A percentile compares a stretch with the other conserved stretches of the same genome.
phyloP scores from a whole-genome alignment of 2,888 invertebrate species.

The Aleiodes leptofemur region DNA sequence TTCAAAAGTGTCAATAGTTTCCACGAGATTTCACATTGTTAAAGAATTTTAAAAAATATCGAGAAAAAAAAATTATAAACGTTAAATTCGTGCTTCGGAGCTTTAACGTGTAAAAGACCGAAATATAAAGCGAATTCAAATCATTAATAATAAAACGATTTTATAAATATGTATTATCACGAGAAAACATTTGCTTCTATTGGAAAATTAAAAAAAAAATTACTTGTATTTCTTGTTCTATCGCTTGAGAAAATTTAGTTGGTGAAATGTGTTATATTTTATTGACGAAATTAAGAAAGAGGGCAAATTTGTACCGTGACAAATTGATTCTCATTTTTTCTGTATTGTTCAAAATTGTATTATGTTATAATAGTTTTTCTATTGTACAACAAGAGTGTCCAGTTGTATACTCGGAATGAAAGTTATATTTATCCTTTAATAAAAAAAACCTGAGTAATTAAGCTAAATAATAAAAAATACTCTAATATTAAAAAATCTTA shows the following conservation, averaged over 20 bases:
- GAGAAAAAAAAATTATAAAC: constrained; percentile 15
- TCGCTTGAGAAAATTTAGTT: constrained; percentile 35
- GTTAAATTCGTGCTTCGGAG: constrained; percentile 35
- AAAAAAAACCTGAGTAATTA: background rate
- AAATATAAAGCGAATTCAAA: constrained; percentile 1
- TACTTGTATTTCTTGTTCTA: constrained; percentile 28
- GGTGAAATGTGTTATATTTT: constrained; percentile 32
- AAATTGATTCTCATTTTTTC: constrained; percentile 35
- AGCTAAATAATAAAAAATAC: no score
- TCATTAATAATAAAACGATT: constrained; percentile 17
- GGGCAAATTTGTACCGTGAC: constrained; percentile 7
- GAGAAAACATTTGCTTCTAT: constrained; percentile 19
- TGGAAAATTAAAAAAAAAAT: background rate
- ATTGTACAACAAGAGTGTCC: constrained; percentile 49
- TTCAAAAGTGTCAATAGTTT: constrained; percentile 23
- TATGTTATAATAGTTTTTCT: constrained; percentile 54
- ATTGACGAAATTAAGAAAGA: background rate
- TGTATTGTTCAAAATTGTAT: constrained; percentile 44
- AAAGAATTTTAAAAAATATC: background rate
- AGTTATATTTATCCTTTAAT: constrained; percentile 56
- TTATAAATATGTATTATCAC: constrained; percentile 30
- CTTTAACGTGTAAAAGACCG: constrained; percentile 22
- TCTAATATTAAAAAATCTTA: no score
- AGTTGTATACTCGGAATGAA: constrained; percentile 56
- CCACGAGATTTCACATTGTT: constrained; percentile 27